These are phyloP conservation scores for Plebejus anna DNA, from an alignment of 2,888 invertebrate species.

Conservation along the genomic window DNA sequence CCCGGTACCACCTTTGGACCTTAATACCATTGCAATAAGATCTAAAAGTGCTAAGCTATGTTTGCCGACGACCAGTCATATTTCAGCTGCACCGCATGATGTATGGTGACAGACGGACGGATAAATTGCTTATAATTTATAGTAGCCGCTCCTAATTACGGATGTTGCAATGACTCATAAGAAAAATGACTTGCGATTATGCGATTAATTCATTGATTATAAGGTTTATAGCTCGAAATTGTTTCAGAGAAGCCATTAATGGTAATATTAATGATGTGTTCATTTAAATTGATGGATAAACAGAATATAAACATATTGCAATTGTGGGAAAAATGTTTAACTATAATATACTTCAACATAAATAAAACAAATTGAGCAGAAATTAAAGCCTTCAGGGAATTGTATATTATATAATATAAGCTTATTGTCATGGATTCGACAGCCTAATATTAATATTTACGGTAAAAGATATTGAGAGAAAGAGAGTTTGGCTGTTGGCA, in stretches of 20 bases:
- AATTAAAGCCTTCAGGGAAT: too few relatives aligned
- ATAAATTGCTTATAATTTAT: slow-evolving; percentile 79
- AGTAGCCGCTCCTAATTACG: slow-evolving; percentile 66
- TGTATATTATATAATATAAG: background rate
- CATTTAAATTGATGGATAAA: background rate
- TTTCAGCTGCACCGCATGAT: slow-evolving; percentile 71
- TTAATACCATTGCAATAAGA: background rate
- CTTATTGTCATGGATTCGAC: background rate
- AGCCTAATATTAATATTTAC: background rate
- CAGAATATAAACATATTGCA: background rate
- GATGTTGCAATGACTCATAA: slow-evolving; percentile 53
- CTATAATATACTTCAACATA: too few relatives aligned
- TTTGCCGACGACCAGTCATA: slow-evolving; percentile 59
- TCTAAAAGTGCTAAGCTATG: background rate
- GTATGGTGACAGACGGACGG: slow-evolving; percentile 74
- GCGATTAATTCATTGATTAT: slow-evolving; percentile 26
- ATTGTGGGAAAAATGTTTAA: too few relatives aligned
- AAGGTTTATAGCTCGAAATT: slow-evolving; percentile 26
- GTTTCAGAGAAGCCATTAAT: slow-evolving; percentile 9
- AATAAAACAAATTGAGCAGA: too few relatives aligned
- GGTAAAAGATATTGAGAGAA: background rate
- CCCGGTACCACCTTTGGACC: background rate
- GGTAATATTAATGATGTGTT: background rate
- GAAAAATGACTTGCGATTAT: slow-evolving; percentile 45
- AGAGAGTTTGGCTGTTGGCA: background rate